A percentile compares a stretch with the other conserved stretches of the same genome.
These are phyloP conservation scores for Crotalus adamanteus DNA, from an alignment of 2,797 vertebrate species.

Conservation along the genomic window DNA sequence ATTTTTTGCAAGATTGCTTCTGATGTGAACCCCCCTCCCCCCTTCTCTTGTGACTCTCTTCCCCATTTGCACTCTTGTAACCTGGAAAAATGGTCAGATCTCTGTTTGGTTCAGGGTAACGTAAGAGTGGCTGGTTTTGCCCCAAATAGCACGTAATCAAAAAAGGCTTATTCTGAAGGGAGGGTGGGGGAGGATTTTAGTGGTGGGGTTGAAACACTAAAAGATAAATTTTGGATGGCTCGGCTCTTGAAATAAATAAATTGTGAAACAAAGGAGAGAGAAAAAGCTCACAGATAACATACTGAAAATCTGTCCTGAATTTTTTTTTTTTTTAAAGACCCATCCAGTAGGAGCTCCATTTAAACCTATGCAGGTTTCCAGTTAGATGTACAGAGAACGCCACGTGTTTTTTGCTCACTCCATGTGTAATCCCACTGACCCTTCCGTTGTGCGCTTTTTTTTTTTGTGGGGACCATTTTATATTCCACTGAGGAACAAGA, in stretches of 20 bases:
- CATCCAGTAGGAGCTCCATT: conserved; percentile 72
- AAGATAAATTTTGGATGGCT: conserved; percentile 86
- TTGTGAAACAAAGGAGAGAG: conserved; percentile 33
- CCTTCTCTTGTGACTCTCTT: conserved; percentile 90
- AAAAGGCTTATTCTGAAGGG: conserved; percentile 81
- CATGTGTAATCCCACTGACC: conserved; percentile 88
- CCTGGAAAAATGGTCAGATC: conserved; percentile 87
- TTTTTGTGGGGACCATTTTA: conserved; percentile 88
- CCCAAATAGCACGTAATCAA: conserved; percentile 85
- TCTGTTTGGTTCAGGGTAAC: conserved; percentile 80
- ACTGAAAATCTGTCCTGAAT: conserved; percentile 80
- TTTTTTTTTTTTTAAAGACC: conserved; percentile 55
- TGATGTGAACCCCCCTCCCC: conserved; percentile 74
- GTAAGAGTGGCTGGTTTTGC: conserved; percentile 81
- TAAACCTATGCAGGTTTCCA: conserved; percentile 83
- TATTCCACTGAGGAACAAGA: conserved; percentile 81
- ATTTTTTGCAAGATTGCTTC: conserved; percentile 75
- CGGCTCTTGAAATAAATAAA: conserved; percentile 86
- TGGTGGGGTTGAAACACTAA: conserved; percentile 93
- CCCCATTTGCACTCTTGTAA: conserved; percentile 98
- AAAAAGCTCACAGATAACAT: conserved; percentile 75
- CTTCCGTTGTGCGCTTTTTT: conserved; percentile 87
- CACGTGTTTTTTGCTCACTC: conserved; percentile 83
- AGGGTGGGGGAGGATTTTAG: conserved; percentile 76
- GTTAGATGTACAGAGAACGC: conserved; percentile 83